Evolutionary conservation across 2,888 invertebrate species (phyloP).

Genomic region (Bellardia pandia): DNA sequence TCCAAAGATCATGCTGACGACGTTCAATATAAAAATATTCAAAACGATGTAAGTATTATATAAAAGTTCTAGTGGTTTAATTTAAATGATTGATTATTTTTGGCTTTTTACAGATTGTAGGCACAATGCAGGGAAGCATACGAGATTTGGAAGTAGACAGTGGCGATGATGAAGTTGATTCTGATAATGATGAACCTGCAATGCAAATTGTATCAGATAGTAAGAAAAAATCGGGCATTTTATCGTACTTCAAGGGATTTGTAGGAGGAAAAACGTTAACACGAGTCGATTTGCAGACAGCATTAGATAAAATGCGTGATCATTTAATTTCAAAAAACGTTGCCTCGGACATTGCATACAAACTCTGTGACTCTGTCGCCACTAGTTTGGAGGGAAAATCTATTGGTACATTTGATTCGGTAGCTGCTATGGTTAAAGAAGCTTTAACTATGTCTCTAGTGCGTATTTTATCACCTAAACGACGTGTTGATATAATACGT

Average conservation of each 20-base stretch:
- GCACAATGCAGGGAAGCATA: conserved; percentile 93
- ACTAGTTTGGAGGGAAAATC: conserved; percentile 95
- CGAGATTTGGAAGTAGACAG: conserved; percentile 93
- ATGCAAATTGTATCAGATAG: conserved; percentile 30
- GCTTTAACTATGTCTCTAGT: conserved; percentile 96
- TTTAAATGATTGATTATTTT: neutral
- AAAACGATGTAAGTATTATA: conserved; percentile 77
- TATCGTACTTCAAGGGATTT: conserved; percentile 93
- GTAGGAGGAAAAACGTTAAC: conserved; percentile 96
- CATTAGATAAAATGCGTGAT: conserved; percentile 96
- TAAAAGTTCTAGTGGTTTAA: neutral
- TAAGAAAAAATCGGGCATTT: conserved; percentile 85
- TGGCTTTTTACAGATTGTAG: conserved; percentile 87
- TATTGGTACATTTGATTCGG: conserved; percentile 96
- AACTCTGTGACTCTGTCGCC: conserved; percentile 96
- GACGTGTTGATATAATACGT: conserved; percentile 97
- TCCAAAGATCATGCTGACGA: conserved; percentile 91
- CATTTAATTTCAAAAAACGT: conserved; percentile 99
- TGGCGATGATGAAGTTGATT: conserved; percentile 87
- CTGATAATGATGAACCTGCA: conserved; percentile 81
- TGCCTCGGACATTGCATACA: conserved; percentile 96
- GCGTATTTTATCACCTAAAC: conserved; percentile 96
- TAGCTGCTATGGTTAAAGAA: conserved; percentile 93
- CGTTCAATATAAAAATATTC: conserved; percentile 80
- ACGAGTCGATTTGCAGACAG: conserved; percentile 91